Conservation (phyloP, 2,113 vertebrate species). For the Dipodomys ordii region DNA sequence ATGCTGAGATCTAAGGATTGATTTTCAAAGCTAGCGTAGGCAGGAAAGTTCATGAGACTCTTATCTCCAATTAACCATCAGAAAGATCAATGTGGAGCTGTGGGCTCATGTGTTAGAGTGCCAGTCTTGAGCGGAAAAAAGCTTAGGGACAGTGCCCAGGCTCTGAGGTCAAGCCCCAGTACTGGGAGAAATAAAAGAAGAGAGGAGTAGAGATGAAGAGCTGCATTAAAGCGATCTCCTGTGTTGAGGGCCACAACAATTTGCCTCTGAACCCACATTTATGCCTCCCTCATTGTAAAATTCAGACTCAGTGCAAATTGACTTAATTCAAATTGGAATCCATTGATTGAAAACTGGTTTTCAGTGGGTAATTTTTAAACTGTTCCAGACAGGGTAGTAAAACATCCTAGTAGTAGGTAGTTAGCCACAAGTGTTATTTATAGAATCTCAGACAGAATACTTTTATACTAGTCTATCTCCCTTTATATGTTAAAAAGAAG, state of each 20-base stretch:
- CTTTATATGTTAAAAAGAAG: neutral
- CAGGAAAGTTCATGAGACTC: too few relatives aligned
- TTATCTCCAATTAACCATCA: too few relatives aligned
- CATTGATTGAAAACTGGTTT: slow-evolving; percentile 22
- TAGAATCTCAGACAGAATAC: neutral
- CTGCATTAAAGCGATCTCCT: neutral
- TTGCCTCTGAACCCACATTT: neutral
- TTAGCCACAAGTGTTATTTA: neutral
- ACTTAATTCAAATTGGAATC: neutral
- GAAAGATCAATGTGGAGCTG: too few relatives aligned
- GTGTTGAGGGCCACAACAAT: too few relatives aligned
- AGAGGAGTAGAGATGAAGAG: neutral
- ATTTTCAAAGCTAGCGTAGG: too few relatives aligned
- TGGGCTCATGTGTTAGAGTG: too few relatives aligned
- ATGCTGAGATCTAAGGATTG: too few relatives aligned
- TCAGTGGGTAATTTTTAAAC: slow-evolving; percentile 24
- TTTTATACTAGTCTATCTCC: neutral
- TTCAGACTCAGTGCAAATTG: neutral
- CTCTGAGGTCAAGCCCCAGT: too few relatives aligned
- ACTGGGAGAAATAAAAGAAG: neutral
- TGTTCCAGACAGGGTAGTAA: neutral
- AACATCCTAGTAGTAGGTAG: neutral
- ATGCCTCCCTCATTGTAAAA: neutral
- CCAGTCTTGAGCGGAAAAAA: too few relatives aligned
- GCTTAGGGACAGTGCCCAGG: too few relatives aligned